Percentiles rank a stretch among this genome's conserved stretches.
Evolutionary conservation across 2,113 vertebrate genomes (phyloP).

Genomic region (Stegastes partitus): DNA sequence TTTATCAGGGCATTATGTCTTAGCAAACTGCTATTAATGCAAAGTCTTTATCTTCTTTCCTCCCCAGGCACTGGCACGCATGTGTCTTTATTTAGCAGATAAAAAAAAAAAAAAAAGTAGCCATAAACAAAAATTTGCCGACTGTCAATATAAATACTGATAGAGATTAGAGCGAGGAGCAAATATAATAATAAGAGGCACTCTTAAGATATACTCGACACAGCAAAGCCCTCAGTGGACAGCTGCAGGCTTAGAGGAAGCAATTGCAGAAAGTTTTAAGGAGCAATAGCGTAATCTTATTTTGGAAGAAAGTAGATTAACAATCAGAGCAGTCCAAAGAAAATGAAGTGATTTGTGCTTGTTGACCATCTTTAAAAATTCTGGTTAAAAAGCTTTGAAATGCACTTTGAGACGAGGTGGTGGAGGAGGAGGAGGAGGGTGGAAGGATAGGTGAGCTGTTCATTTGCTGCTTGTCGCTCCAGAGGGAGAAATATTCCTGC

Average conservation of each 20-base stretch:
- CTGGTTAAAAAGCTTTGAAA: conserved; percentile 42
- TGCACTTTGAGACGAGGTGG: too few relatives aligned
- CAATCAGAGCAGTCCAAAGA: conserved; percentile 71
- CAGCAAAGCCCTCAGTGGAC: conserved; percentile 79
- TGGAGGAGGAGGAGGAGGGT: not conserved
- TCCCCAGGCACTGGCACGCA: conserved; percentile 64
- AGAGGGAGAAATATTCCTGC: not conserved
- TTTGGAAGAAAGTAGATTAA: conserved; percentile 81
- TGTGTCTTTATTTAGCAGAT: conserved; percentile 77
- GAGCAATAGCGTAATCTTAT: conserved; percentile 78
- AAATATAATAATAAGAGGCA: conserved; percentile 76
- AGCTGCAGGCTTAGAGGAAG: conserved; percentile 78
- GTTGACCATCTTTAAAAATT: conserved; percentile 67
- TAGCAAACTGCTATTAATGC: conserved; percentile 81
- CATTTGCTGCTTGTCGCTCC: conserved; percentile 38
- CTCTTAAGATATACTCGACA: conserved; percentile 78
- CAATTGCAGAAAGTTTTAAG: conserved; percentile 78
- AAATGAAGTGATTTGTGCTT: conserved; percentile 72
- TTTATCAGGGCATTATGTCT: conserved; percentile 80
- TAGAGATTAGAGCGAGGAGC: conserved; percentile 79
- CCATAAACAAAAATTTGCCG: conserved; percentile 80
- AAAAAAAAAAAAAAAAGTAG: conserved; percentile 80
- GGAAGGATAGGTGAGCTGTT: conserved; percentile 60
- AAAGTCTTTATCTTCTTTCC: conserved; percentile 81
- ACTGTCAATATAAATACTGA: conserved; percentile 83